These are phyloP conservation scores for Drosophila eohydei DNA, from an alignment of 2,888 invertebrate species.

Conservation along the genomic window DNA sequence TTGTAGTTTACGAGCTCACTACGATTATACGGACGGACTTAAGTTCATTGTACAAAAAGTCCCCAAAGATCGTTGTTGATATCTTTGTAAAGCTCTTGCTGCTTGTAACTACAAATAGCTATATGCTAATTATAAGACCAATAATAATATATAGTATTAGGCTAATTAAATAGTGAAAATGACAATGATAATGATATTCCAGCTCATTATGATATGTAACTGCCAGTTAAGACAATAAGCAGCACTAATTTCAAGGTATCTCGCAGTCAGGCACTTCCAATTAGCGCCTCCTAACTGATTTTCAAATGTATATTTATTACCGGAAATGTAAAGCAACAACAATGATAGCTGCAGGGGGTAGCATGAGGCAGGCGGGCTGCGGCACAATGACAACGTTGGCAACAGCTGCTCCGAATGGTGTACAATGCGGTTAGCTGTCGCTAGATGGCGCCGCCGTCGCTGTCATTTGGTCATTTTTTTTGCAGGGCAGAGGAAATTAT, in stretches of 20 bases:
- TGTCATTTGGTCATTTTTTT: constrained; percentile 47
- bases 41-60: too few relatives aligned
- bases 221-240: neutral
- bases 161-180: neutral
- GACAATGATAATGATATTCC: neutral
- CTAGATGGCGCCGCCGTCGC: constrained; percentile 35
- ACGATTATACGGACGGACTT: too few relatives aligned
- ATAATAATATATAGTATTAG: too few relatives aligned
- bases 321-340: constrained; percentile 78
- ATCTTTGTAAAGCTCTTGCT: too few relatives aligned
- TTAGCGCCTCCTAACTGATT: constrained; percentile 42
- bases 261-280: neutral
- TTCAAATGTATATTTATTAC: constrained; percentile 78
- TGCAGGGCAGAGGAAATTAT: constrained; percentile 55
- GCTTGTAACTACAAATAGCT: too few relatives aligned
- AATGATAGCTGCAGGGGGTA: constrained; percentile 30
- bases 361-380: neutral
- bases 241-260: neutral
- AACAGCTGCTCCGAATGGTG: constrained; percentile 66
- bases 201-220: neutral
- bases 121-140: too few relatives aligned
- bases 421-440: constrained; percentile 39
- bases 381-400: constrained; percentile 65
- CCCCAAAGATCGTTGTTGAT: too few relatives aligned
- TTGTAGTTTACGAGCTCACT: too few relatives aligned